Evolutionary conservation across 2,888 invertebrate species (phyloP).

Genomic region (Hyalella azteca): DNA sequence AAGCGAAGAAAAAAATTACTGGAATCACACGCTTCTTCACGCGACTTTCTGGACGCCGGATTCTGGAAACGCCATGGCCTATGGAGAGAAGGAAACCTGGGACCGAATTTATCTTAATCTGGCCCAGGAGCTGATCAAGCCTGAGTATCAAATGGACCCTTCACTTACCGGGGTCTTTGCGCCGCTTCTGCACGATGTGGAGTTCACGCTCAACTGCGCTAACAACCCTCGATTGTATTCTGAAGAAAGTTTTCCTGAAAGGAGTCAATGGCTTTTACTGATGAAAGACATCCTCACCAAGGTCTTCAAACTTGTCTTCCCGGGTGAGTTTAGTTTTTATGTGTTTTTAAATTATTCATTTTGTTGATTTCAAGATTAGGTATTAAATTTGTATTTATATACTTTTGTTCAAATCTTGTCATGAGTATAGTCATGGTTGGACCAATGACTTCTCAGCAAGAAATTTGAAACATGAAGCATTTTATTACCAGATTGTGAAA

Average conservation of each 20-base stretch:
- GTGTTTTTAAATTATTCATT: too few species aligned
- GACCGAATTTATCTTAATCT: not conserved
- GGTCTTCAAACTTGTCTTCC: conserved; percentile 17
- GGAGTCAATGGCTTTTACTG: not conserved
- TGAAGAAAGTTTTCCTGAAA: not conserved
- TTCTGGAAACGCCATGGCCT: not conserved
- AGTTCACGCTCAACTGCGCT: not conserved
- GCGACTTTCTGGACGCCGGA: not conserved
- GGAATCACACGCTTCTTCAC: conserved; percentile 12
- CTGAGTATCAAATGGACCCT: not conserved
- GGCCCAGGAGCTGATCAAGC: not conserved
- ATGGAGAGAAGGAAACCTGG: not conserved
- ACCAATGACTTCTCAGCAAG: too few species aligned
- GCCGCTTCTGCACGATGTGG: not conserved
- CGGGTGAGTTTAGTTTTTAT: not conserved
- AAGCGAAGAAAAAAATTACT: not conserved
- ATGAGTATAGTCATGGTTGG: too few species aligned
- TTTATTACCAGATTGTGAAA: too few species aligned
- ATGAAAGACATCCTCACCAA: not conserved
- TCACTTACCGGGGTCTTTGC: not conserved
- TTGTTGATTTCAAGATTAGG: too few species aligned
- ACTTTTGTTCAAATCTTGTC: too few species aligned
- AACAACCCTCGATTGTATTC: not conserved
- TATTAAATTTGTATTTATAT: too few species aligned
- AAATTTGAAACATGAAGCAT: too few species aligned